These are phyloP conservation scores for Apamea epomidion DNA, from an alignment of 2,888 invertebrate genomes.

Conservation along the genomic window DNA sequence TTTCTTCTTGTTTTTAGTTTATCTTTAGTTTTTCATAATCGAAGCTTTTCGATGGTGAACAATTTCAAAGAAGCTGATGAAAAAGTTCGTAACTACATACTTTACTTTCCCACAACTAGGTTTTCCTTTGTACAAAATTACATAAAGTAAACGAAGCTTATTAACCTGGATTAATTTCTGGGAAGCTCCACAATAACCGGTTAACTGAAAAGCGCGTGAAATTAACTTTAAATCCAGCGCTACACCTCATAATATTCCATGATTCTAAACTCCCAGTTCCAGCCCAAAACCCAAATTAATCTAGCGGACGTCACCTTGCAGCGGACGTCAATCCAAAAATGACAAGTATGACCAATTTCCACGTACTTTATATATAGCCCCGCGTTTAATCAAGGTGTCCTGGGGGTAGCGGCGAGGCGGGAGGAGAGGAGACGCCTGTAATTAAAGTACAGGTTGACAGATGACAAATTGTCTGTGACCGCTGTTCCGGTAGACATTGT, in stretches of 20 bases:
- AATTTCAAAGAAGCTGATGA: neutral
- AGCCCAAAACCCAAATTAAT: constrained; percentile 63
- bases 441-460: constrained; percentile 88
- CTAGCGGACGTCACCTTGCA: constrained; percentile 55
- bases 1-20: too few species aligned
- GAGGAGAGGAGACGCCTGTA: constrained; percentile 69
- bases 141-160: neutral
- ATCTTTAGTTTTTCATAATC: too few species aligned
- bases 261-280: constrained; percentile 28
- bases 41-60: neutral
- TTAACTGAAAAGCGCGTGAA: constrained; percentile 16
- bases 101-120: neutral
- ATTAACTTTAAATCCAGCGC: constrained; percentile 27
- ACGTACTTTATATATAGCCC: constrained; percentile 78
- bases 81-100: neutral
- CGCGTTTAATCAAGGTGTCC: constrained; percentile 86
- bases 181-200: neutral
- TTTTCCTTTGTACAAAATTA: neutral
- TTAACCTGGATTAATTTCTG: constrained; percentile 5
- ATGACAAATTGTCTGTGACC: constrained; percentile 84
- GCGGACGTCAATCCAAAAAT: constrained; percentile 74
- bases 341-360: constrained; percentile 75
- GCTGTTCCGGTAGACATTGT: constrained; percentile 73
- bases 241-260: constrained; percentile 14
- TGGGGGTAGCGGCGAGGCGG: constrained; percentile 59